Percentiles rank a stretch among this genome's conserved stretches.
These are phyloP conservation scores for Heliconius himera DNA, from an alignment of 1,140 invertebrate genomes.

Conservation along the genomic window DNA sequence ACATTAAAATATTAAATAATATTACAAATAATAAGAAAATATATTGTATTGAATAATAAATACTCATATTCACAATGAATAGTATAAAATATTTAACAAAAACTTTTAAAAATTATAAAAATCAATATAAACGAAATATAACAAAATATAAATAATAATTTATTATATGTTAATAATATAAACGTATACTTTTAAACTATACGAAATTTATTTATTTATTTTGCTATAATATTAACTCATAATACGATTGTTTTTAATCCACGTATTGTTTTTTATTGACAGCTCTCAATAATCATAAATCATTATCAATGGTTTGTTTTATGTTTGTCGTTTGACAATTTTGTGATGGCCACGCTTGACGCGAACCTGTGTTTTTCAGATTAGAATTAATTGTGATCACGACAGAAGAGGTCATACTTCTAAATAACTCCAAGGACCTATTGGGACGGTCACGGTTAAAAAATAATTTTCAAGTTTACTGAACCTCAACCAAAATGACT, in stretches of 20 bases:
- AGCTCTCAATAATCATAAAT: background rate
- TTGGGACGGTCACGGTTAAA: background rate
- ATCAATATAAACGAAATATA: background rate
- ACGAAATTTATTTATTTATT: no score
- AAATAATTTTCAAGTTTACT: conserved; percentile 20
- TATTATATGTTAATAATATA: background rate
- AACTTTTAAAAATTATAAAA: background rate
- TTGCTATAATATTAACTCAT: no score
- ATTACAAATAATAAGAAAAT: no score
- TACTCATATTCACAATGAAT: no score
- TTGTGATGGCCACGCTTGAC: conserved; percentile 53
- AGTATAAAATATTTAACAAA: background rate
- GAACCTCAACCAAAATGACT: conserved; percentile 56
- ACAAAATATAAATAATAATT: background rate
- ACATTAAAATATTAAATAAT: no score
- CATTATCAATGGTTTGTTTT: conserved; percentile 26
- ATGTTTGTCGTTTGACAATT: conserved; percentile 36
- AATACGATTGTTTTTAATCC: background rate
- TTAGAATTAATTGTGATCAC: conserved; percentile 44
- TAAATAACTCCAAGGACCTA: background rate
- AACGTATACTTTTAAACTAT: no score
- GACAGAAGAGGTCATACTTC: conserved; percentile 19
- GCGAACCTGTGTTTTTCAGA: conserved; percentile 41
- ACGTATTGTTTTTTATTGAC: background rate
- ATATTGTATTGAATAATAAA: no score